phyloP scores from a whole-genome alignment of 2,113 vertebrate species.

The Catagonus wagneri region DNA sequence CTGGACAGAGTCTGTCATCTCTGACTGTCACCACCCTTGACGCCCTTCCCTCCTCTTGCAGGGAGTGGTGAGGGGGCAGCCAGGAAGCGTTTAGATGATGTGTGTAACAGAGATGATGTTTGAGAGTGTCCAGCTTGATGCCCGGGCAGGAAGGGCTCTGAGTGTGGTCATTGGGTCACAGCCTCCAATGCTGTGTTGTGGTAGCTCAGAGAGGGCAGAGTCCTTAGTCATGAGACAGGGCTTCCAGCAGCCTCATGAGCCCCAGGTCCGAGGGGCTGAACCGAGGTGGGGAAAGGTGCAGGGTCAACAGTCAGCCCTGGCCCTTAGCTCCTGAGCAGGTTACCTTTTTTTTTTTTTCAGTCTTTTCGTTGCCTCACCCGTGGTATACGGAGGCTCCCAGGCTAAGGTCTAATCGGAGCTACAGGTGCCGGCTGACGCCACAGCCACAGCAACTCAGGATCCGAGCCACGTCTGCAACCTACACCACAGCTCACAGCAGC shows the following conservation, averaged over 20 bases:
- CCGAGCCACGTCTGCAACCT: too few relatives aligned
- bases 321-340: background rate
- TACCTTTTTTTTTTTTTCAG: too few relatives aligned
- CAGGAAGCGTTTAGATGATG: background rate
- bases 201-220: background rate
- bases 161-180: background rate
- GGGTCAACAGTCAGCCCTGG: background rate
- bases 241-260: background rate
- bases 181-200: background rate
- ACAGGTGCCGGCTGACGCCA: too few relatives aligned
- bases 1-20: background rate
- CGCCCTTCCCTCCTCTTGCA: background rate
- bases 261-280: background rate
- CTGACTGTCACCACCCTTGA: fast-evolving
- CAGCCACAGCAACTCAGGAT: too few relatives aligned
- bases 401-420: too few relatives aligned
- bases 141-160: background rate
- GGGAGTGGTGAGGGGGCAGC: fast-evolving
- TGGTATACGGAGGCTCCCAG: too few relatives aligned
- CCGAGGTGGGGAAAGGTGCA: fast-evolving
- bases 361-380: too few relatives aligned
- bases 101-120: fast-evolving
- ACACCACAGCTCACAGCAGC: too few relatives aligned
- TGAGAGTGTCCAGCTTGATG: background rate
- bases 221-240: background rate